Evolutionary conservation across 1,140 invertebrate species (phyloP).

Genomic region (Agrypnia vestita): DNA sequence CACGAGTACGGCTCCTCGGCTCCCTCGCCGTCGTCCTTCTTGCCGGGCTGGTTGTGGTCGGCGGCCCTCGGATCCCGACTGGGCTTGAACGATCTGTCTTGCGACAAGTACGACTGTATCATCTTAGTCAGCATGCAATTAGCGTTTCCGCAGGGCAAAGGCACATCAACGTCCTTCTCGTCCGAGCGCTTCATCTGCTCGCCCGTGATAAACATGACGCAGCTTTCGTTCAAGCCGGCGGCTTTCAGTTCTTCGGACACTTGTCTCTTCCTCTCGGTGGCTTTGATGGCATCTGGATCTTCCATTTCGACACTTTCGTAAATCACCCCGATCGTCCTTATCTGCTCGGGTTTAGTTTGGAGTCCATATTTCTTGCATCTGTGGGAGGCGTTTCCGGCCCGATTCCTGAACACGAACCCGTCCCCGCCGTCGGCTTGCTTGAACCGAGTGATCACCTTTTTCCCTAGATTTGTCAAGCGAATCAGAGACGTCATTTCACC

Average conservation of each 20-base stretch:
- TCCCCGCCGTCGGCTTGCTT: not conserved
- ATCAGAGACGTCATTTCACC: constrained; percentile 36
- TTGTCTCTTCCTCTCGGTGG: constrained; percentile 2
- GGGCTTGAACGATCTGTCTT: constrained; percentile 2
- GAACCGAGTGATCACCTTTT: constrained; percentile 39
- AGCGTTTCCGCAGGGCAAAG: constrained; percentile 33
- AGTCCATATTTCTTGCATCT: constrained; percentile 45
- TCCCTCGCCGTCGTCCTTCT: not conserved
- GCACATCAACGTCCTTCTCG: not conserved
- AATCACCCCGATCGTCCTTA: constrained; percentile 14
- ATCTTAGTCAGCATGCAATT: constrained; percentile 48
- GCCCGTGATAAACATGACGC: constrained; percentile 40
- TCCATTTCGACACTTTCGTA: constrained; percentile 49
- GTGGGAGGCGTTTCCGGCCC: not conserved
- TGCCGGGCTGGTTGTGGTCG: not conserved
- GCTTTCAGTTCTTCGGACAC: constrained; percentile 21
- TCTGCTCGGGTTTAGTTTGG: not conserved
- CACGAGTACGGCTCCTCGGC: not conserved
- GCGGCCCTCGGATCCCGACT: not conserved
- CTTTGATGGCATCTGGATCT: constrained; percentile 40
- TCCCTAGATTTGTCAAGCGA: constrained; percentile 31
- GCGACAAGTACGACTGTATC: constrained; percentile 33
- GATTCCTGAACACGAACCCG: constrained; percentile 11
- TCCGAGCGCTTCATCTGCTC: constrained; percentile 24
- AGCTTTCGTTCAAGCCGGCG: constrained; percentile 35